Evolutionary conservation across 2,797 vertebrate species (phyloP).

Genomic region (Acanthornis magna): DNA sequence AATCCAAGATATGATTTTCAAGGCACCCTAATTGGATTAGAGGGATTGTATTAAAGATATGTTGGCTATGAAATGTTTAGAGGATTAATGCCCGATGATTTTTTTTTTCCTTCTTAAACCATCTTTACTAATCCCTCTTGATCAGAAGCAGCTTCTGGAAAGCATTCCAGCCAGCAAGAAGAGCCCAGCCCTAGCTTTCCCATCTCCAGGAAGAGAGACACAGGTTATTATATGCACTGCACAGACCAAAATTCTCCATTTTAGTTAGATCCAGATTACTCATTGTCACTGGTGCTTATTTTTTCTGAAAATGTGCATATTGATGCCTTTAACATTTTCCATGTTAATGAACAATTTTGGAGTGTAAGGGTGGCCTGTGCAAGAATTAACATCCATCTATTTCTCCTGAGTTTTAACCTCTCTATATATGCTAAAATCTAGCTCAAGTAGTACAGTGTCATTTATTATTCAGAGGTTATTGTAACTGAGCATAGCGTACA

Average conservation of each 20-base stretch:
- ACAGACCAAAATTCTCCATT: not conserved
- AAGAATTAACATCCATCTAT: not conserved
- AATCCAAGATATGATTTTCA: conserved; percentile 56
- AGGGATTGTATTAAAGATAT: conserved; percentile 52
- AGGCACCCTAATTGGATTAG: conserved; percentile 71
- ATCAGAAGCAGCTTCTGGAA: conserved; percentile 44
- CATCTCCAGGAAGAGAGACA: not conserved
- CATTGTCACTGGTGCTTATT: not conserved
- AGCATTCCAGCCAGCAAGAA: not conserved
- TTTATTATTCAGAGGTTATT: conserved; percentile 62
- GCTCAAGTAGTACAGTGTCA: not conserved
- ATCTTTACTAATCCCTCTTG: conserved; percentile 58
- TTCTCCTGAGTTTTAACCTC: conserved; percentile 25
- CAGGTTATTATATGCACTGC: not conserved
- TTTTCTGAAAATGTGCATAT: not conserved
- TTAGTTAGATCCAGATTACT: not conserved
- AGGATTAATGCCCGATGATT: conserved; percentile 58
- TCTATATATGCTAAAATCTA: not conserved
- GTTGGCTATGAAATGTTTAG: conserved; percentile 57
- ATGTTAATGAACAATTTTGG: not conserved
- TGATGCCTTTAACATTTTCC: not conserved
- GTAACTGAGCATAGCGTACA: conserved; percentile 37
- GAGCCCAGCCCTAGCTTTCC: not conserved
- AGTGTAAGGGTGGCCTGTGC: not conserved
- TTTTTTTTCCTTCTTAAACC: conserved; percentile 36